Evolutionary conservation across 2,113 vertebrate species (phyloP).

Genomic region (Anolis sagrei): DNA sequence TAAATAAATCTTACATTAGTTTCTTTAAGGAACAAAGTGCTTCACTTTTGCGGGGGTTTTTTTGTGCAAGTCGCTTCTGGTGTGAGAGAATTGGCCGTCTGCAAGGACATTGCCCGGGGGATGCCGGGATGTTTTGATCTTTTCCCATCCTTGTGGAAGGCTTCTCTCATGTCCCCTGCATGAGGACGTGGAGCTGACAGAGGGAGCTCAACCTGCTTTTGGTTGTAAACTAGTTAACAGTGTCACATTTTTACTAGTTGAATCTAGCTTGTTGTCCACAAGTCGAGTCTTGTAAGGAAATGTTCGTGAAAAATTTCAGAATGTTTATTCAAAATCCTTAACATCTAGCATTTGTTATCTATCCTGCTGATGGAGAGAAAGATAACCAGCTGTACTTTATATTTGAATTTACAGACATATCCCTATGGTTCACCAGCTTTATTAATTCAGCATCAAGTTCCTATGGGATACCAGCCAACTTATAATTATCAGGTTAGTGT

Average conservation of each 20-base stretch:
- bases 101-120: no score
- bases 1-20: no score
- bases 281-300: not conserved
- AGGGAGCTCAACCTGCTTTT: no score
- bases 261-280: not conserved
- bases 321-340: not conserved
- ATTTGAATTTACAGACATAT: constrained; percentile 79
- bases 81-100: no score
- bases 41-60: no score
- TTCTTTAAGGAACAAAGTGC: no score
- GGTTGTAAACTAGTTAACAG: no score
- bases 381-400: not conserved
- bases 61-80: no score
- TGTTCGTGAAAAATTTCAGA: not conserved
- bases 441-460: constrained; percentile 84
- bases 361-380: not conserved
- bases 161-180: no score
- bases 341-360: not conserved
- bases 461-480: constrained; percentile 83
- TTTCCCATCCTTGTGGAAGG: no score
- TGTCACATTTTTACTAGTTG: not conserved
- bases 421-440: constrained; percentile 81
- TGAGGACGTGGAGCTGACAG: no score
- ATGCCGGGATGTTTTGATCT: no score
- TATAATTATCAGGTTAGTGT: constrained; percentile 87